Evolutionary conservation across 2,888 invertebrate genomes (phyloP).

Genomic region (Andrena camellia): DNA sequence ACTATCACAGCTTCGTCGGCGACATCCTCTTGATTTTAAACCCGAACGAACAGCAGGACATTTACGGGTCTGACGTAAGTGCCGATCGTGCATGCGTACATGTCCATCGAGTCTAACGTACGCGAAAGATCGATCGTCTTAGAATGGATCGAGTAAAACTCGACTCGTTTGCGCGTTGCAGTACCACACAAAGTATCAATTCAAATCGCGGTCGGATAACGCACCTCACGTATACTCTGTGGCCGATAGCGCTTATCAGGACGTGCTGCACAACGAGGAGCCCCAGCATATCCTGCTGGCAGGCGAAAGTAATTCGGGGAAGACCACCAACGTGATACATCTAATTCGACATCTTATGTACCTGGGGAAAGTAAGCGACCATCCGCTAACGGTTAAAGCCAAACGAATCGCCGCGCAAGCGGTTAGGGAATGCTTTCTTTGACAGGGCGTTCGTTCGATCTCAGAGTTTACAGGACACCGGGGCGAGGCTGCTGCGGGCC

Average conservation of each 20-base stretch:
- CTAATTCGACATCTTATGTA: constrained; percentile 93
- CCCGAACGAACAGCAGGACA: constrained; percentile 91
- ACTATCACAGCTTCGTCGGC: constrained; percentile 92
- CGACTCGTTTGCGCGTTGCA: constrained; percentile 84
- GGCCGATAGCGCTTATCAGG: constrained; percentile 96
- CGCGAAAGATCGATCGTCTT: no score
- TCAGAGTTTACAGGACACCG: constrained; percentile 86
- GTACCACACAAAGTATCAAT: constrained; percentile 92
- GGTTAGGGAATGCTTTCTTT: no score
- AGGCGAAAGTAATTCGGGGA: constrained; percentile 96
- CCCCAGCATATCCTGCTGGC: constrained; percentile 95
- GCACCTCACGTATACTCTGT: constrained; percentile 96
- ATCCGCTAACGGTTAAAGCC: no score
- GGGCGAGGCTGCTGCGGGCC: constrained; percentile 89
- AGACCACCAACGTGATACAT: constrained; percentile 93
- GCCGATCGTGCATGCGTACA: constrained; percentile 1
- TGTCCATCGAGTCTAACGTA: not conserved
- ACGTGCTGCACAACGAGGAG: constrained; percentile 94
- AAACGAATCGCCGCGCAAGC: not conserved
- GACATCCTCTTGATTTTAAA: constrained; percentile 92
- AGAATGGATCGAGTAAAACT: not conserved
- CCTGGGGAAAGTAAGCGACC: constrained; percentile 89
- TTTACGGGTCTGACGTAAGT: constrained; percentile 90
- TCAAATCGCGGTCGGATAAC: constrained; percentile 95
- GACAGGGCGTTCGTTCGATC: constrained; percentile 5